These are phyloP conservation scores for Odocoileus hemionus DNA, from an alignment of 2,113 vertebrate genomes.

Conservation along the genomic window DNA sequence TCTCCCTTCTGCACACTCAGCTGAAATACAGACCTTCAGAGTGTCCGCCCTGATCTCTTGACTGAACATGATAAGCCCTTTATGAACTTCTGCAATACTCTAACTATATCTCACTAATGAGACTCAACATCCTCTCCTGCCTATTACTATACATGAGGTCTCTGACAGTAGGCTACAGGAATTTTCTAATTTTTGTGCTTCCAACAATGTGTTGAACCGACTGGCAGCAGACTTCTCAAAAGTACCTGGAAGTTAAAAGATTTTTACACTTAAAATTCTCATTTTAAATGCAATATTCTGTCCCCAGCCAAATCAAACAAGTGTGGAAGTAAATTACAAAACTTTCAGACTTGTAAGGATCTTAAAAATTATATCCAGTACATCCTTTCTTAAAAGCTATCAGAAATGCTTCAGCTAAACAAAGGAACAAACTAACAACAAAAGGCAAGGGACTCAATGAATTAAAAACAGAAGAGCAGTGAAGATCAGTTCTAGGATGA, in stretches of 20 bases:
- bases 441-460: background rate
- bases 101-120: background rate
- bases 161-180: background rate
- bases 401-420: background rate
- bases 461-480: background rate
- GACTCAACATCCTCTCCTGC: background rate
- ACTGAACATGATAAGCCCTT: background rate
- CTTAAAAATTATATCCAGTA: background rate
- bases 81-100: background rate
- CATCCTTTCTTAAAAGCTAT: background rate
- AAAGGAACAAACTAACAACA: background rate
- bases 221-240: background rate
- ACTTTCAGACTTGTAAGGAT: background rate
- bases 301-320: background rate
- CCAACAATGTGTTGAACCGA: background rate
- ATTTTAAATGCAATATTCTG: background rate
- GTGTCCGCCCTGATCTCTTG: background rate
- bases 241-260: background rate
- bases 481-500: background rate
- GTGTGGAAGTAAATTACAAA: background rate
- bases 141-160: background rate
- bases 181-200: slow-evolving; percentile 29
- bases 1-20: background rate
- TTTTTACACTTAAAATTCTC: background rate
- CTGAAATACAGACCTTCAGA: background rate